A percentile compares a stretch with the other conserved stretches of the same genome.
These are phyloP conservation scores for Eulemur coronatus DNA, from an alignment of 2,797 vertebrate genomes.

Conservation along the genomic window DNA sequence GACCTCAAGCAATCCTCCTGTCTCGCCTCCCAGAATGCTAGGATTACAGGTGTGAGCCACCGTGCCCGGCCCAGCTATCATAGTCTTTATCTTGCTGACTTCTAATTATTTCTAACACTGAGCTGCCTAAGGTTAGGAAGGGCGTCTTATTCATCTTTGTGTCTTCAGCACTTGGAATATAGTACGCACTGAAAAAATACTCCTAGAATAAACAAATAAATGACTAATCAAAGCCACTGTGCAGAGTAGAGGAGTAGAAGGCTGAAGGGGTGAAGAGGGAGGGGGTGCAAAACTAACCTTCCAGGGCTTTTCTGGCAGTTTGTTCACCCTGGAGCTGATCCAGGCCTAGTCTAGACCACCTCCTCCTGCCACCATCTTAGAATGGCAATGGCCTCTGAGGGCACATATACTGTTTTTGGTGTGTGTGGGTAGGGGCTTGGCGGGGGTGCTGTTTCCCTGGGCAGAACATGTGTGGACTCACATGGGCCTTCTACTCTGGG, in stretches of 20 bases:
- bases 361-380: neutral
- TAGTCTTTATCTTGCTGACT: neutral
- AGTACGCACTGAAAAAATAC: neutral
- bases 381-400: neutral
- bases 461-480: neutral
- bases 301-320: neutral
- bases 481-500: neutral
- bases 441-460: neutral
- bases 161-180: neutral
- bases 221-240: neutral
- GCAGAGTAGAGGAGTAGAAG: neutral
- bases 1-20: no score
- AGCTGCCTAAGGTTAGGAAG: neutral
- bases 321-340: neutral
- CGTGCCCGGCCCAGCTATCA: no score
- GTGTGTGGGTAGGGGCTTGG: rapidly evolving
- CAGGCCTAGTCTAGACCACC: neutral
- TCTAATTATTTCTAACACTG: no score
- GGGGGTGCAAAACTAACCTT: neutral
- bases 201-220: neutral
- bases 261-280: no score
- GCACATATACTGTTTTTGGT: neutral
- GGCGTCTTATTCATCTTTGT: neutral
- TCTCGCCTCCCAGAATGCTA: no score
- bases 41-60: no score